Conservation (phyloP, 2,113 vertebrate genomes). For the Taurulus bubalis region DNA sequence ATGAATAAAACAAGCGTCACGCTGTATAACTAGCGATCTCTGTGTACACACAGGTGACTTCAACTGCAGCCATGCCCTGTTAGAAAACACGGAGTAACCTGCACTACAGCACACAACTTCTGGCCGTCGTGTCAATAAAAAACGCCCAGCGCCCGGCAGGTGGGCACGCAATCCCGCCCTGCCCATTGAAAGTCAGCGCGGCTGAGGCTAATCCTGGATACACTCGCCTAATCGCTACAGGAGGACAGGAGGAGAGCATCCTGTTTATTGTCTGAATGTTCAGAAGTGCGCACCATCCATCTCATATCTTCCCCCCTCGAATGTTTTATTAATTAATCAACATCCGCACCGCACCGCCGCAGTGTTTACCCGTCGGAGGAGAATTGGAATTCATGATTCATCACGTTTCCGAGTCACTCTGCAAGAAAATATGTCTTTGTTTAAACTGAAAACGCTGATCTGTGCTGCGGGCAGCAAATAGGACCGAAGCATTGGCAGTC, state of each 20-base stretch:
- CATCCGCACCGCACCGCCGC: conserved; percentile 25
- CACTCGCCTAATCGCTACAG: conserved; percentile 20
- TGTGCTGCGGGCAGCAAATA: conserved; percentile 55
- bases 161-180: conserved; percentile 16
- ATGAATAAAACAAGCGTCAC: conserved; percentile 27
- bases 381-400: conserved; percentile 61
- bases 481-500: conserved; percentile 56
- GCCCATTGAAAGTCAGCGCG: conserved; percentile 9
- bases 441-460: conserved; percentile 61
- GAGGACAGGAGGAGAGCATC: conserved; percentile 46
- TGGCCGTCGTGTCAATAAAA: conserved; percentile 49
- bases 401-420: conserved; percentile 44
- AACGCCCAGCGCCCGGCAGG: conserved; percentile 39
- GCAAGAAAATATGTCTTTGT: conserved; percentile 60
- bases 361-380: conserved; percentile 32
- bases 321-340: conserved; percentile 45
- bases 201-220: conserved; percentile 36
- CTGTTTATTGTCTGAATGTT: conserved; percentile 42
- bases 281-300: conserved; percentile 1
- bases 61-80: conserved; percentile 55
- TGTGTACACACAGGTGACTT: conserved; percentile 35
- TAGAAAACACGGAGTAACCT: conserved; percentile 51
- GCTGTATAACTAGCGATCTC: conserved; percentile 16
- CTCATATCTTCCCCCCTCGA: conserved; percentile 2
- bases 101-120: conserved; percentile 15